A percentile compares a stretch with the other conserved stretches of the same genome.
phyloP scores from a whole-genome alignment of 2,113 vertebrate genomes.

The Mastomys natalensis region DNA sequence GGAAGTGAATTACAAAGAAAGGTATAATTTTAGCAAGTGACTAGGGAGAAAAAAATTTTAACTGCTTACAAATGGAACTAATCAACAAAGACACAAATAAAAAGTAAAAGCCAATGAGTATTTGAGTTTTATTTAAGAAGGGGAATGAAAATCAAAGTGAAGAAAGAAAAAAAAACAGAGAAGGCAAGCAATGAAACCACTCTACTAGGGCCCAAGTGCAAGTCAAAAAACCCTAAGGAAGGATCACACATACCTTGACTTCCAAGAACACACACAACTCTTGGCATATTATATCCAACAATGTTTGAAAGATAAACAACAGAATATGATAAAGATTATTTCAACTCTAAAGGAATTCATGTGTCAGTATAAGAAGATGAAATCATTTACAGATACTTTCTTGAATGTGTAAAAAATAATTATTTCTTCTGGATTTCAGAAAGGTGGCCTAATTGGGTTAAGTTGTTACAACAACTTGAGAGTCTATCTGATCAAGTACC shows the following conservation, averaged over 20 bases:
- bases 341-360: conserved; percentile 50
- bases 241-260: conserved; percentile 4
- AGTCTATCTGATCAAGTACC: neutral
- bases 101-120: conserved; percentile 28
- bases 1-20: conserved; percentile 9
- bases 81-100: conserved; percentile 48
- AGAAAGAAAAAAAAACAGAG: neutral
- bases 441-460: neutral
- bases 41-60: conserved; percentile 43
- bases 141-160: conserved; percentile 8
- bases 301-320: conserved; percentile 41
- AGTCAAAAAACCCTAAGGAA: neutral
- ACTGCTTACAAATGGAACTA: conserved; percentile 26
- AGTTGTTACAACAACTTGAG: neutral
- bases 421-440: neutral
- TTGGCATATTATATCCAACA: neutral
- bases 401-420: neutral
- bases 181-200: neutral
- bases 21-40: conserved; percentile 31
- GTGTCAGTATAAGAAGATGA: neutral
- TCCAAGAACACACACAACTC: conserved; percentile 29
- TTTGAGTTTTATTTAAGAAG: neutral
- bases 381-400: conserved; percentile 36
- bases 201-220: neutral
- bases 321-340: neutral